Conservation (phyloP, 2,888 invertebrate genomes). For the Lasioglossum zephyrum region DNA sequence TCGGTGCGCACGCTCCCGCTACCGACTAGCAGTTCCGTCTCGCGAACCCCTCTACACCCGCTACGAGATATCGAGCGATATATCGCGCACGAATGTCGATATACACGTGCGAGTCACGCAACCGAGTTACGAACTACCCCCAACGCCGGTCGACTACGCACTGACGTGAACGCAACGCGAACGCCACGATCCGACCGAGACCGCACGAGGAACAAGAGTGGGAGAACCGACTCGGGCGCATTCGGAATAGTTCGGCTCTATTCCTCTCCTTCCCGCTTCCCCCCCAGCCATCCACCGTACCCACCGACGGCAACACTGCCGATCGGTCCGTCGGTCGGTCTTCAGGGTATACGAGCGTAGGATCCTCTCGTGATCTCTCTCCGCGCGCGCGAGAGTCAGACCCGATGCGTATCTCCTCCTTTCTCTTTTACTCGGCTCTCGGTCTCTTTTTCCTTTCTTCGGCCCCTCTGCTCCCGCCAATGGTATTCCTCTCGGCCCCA, state of each 20-base stretch:
- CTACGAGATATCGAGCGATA: not conserved
- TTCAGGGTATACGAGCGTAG: not conserved
- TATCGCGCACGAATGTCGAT: slow-evolving; percentile 20
- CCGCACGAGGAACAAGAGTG: not conserved
- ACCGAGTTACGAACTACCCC: slow-evolving; percentile 51
- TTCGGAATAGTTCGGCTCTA: slow-evolving; percentile 54
- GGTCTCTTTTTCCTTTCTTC: slow-evolving; percentile 12
- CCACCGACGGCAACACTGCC: not conserved
- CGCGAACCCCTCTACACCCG: slow-evolving; percentile 12
- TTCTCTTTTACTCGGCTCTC: not conserved
- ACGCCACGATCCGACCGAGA: slow-evolving; percentile 43
- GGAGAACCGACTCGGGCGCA: slow-evolving; percentile 48
- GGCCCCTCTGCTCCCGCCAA: not conserved
- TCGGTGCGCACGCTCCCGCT: slow-evolving; percentile 34
- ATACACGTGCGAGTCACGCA: slow-evolving; percentile 59
- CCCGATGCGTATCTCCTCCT: slow-evolving; percentile 33
- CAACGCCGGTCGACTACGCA: slow-evolving; percentile 64
- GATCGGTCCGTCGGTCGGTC: slow-evolving; percentile 6
- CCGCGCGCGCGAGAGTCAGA: slow-evolving; percentile 42
- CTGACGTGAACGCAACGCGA: slow-evolving; percentile 68
- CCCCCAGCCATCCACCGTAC: not conserved
- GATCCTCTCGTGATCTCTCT: slow-evolving; percentile 20
- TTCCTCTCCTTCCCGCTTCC: not conserved
- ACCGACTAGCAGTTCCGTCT: not conserved
- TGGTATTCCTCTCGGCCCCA: not conserved